phyloP scores from a whole-genome alignment of 2,113 vertebrate genomes.

The Lampris incognitus region DNA sequence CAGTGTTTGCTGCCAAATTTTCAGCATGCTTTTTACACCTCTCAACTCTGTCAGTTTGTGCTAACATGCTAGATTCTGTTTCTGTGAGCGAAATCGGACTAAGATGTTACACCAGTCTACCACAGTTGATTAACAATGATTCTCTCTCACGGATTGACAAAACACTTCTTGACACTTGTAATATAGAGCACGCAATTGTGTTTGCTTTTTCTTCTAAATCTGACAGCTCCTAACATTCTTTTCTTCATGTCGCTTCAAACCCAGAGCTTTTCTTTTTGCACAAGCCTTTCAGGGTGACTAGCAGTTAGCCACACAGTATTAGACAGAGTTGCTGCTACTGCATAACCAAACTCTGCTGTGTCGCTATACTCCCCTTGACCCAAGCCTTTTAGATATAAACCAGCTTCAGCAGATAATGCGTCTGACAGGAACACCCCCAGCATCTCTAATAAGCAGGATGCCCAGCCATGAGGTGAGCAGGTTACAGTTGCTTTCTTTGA shows the following conservation, averaged over 20 bases:
- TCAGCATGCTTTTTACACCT: slow-evolving; percentile 69
- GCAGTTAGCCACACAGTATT: slow-evolving; percentile 12
- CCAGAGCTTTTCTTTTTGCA: slow-evolving; percentile 42
- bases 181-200: slow-evolving; percentile 6
- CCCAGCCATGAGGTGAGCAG: slow-evolving; percentile 98
- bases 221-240: slow-evolving; percentile 11
- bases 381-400: slow-evolving; percentile 98
- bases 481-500: slow-evolving; percentile 28
- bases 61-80: slow-evolving; percentile 8
- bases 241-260: slow-evolving; percentile 32
- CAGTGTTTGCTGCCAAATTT: slow-evolving; percentile 38
- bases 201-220: slow-evolving; percentile 36
- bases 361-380: slow-evolving; percentile 95
- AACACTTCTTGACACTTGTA: slow-evolving; percentile 2
- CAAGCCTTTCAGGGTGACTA: slow-evolving; percentile 19
- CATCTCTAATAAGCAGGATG: slow-evolving; percentile 99
- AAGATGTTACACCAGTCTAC: slow-evolving; percentile 8
- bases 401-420: slow-evolving; percentile 99
- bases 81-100: slow-evolving; percentile 9
- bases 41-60: slow-evolving; percentile 32
- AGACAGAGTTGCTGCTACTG: slow-evolving; percentile 53
- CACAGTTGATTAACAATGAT: slow-evolving; percentile 26
- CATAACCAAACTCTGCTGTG: slow-evolving; percentile 71
- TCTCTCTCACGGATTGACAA: slow-evolving; percentile 21
- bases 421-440: slow-evolving; percentile 98